These are phyloP conservation scores for Torymus aiolomorphi DNA, from an alignment of 2,888 invertebrate species.

Conservation along the genomic window DNA sequence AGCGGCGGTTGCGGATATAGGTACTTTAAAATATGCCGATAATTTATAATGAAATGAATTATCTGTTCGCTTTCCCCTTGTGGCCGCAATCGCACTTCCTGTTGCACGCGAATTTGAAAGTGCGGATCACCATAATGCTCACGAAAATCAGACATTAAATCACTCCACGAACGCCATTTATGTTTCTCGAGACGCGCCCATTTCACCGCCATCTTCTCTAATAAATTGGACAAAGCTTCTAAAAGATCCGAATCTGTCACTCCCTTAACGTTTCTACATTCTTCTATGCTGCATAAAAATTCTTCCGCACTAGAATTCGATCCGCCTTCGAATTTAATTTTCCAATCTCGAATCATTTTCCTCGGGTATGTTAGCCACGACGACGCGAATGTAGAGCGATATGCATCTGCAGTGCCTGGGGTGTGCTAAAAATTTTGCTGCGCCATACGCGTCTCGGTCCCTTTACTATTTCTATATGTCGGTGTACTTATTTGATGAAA, in stretches of 20 bases:
- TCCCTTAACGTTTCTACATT: neutral
- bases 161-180: neutral
- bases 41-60: no score
- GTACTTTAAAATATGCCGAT: no score
- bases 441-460: no score
- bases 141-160: neutral
- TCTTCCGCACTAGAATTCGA: conserved; percentile 26
- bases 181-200: no score
- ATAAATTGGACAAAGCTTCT: conserved; percentile 7
- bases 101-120: neutral
- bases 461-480: no score
- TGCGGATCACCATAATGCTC: conserved; percentile 4
- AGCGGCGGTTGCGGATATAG: no score
- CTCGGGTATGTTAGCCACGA: neutral
- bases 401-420: no score
- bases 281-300: conserved; percentile 25
- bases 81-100: conserved; percentile 12
- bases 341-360: conserved; percentile 16
- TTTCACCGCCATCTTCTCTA: neutral
- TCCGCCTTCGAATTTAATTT: conserved; percentile 1
- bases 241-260: neutral
- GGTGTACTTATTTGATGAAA: no score
- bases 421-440: no score
- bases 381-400: no score
- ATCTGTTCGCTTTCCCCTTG: no score